These are phyloP conservation scores for Chionoecetes opilio DNA, from an alignment of 1,140 invertebrate species.

Conservation along the genomic window DNA sequence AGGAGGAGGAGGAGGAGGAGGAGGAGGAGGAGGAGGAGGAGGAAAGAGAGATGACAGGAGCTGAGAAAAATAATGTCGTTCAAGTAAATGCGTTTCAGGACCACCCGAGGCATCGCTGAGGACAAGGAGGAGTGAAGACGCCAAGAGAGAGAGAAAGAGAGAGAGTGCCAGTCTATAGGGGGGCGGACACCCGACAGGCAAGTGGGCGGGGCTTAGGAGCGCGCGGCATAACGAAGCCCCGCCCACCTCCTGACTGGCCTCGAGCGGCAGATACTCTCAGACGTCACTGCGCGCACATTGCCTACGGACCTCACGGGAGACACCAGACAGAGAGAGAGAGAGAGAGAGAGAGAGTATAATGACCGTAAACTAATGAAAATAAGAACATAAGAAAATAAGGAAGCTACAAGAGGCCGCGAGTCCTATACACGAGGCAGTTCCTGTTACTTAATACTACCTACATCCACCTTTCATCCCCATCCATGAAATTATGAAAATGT, in stretches of 20 bases:
- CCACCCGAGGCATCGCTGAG: background rate
- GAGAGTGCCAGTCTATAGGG: background rate
- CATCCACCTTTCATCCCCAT: too few relatives aligned
- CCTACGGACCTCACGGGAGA: background rate
- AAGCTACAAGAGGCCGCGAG: background rate
- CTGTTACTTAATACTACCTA: too few relatives aligned
- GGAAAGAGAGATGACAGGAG: background rate
- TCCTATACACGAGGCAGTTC: too few relatives aligned
- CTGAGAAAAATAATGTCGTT: background rate
- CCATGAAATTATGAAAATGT: too few relatives aligned
- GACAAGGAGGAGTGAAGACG: conserved; percentile 13
- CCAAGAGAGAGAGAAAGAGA: background rate
- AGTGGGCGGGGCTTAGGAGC: background rate
- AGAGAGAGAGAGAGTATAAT: background rate
- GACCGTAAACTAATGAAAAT: too few relatives aligned
- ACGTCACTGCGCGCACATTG: background rate
- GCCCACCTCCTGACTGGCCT: conserved; percentile 13
- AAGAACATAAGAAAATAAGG: too few relatives aligned
- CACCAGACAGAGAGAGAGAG: background rate
- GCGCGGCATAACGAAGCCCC: background rate
- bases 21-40: background rate
- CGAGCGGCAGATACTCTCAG: background rate
- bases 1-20: background rate
- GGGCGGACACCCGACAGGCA: conserved; percentile 1
- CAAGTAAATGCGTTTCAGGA: background rate